These are phyloP conservation scores for Lepidothrix coronata DNA, from an alignment of 2,113 vertebrate species.

Conservation along the genomic window DNA sequence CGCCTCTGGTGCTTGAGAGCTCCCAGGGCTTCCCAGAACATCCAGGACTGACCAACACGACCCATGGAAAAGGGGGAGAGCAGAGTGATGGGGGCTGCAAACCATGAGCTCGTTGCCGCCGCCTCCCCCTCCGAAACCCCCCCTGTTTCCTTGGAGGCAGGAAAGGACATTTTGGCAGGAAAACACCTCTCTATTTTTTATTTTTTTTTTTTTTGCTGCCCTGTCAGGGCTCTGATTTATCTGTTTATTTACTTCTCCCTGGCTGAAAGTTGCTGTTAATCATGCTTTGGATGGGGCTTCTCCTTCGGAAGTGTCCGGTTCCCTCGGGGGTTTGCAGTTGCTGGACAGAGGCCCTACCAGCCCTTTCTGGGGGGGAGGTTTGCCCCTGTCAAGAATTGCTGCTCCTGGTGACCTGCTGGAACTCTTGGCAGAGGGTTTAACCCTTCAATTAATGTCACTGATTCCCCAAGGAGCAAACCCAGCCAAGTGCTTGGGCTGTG, in stretches of 20 bases:
- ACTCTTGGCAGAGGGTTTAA: background rate
- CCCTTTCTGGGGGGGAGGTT: background rate
- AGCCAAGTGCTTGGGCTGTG: background rate
- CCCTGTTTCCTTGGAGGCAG: background rate
- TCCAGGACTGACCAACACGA: background rate
- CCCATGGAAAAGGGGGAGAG: background rate
- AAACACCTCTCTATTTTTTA: background rate
- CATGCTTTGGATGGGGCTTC: slow-evolving; percentile 43
- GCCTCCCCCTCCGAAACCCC: background rate
- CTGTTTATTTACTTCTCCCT: slow-evolving; percentile 53
- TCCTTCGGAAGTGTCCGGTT: background rate
- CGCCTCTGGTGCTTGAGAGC: background rate
- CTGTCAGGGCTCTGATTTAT: slow-evolving; percentile 45
- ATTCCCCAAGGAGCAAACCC: background rate
- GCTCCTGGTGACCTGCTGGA: background rate
- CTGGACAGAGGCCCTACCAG: background rate
- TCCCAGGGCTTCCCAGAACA: background rate
- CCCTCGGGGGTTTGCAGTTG: background rate
- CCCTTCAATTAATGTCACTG: background rate
- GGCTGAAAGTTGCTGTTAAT: slow-evolving; percentile 27
- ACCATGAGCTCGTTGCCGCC: background rate
- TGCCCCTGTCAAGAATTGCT: background rate
- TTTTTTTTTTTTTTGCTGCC: background rate
- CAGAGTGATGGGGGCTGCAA: background rate
- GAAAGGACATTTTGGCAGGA: slow-evolving; percentile 14